Percentiles rank a stretch among this genome's conserved stretches.
Evolutionary conservation across 2,888 invertebrate species (phyloP).

Genomic region (Lissocephala sabroskyi): DNA sequence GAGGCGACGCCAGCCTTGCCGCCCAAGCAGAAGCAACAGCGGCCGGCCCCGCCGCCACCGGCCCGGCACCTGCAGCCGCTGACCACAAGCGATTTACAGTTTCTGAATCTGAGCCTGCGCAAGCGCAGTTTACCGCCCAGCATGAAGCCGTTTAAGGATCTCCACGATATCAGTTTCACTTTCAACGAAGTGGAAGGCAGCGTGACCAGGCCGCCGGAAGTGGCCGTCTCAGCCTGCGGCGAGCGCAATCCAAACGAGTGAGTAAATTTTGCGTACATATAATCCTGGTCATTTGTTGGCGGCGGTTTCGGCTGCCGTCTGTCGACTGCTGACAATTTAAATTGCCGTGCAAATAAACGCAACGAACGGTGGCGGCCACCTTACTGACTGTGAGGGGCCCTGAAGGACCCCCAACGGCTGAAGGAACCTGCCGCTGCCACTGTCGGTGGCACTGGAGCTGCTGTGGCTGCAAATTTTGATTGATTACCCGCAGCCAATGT

Average conservation of each 20-base stretch:
- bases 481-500: constrained; percentile 46
- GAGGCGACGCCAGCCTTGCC: constrained; percentile 59
- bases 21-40: constrained; percentile 60
- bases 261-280: constrained; percentile 39
- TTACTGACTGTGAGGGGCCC: constrained; percentile 31
- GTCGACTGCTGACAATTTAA: constrained; percentile 60
- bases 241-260: constrained; percentile 64
- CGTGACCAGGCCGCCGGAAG: constrained; percentile 28
- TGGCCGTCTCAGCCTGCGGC: constrained; percentile 25
- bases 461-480: constrained; percentile 53
- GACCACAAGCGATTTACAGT: constrained; percentile 70
- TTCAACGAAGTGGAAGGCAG: constrained; percentile 65
- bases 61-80: constrained; percentile 44
- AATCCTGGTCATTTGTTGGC: constrained; percentile 57
- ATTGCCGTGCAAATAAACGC: constrained; percentile 30
- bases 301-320: constrained; percentile 41
- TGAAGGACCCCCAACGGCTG: background rate
- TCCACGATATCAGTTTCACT: constrained; percentile 71
- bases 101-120: constrained; percentile 69
- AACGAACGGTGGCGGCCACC: too few relatives aligned
- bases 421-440: constrained; percentile 8
- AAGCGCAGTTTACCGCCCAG: constrained; percentile 69
- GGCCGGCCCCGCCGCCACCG: constrained; percentile 31
- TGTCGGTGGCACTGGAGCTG: constrained; percentile 19
- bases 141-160: constrained; percentile 66